phyloP scores from a whole-genome alignment of 2,113 vertebrate species.

The Triplophysa tibetana region DNA sequence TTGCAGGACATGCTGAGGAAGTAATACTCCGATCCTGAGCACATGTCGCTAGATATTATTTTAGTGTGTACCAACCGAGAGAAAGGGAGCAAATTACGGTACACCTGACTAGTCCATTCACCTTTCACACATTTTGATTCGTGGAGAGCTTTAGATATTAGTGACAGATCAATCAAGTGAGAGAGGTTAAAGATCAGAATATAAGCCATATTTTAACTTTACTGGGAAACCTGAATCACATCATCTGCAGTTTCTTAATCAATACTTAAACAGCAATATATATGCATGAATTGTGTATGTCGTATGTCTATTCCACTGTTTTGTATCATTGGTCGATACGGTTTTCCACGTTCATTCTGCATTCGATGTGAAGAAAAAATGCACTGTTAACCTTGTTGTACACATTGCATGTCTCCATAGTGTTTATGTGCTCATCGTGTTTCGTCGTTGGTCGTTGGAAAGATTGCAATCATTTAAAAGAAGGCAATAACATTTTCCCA shows the following conservation, averaged over 20 bases:
- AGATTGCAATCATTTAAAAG: conserved; percentile 53
- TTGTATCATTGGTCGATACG: conserved; percentile 23
- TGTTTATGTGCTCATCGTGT: conserved; percentile 59
- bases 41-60: conserved; percentile 28
- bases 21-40: conserved; percentile 68
- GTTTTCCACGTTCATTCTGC: background rate
- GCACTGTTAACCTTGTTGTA: background rate
- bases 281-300: conserved; percentile 45
- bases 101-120: conserved; percentile 2
- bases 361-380: background rate
- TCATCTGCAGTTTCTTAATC: conserved; percentile 61
- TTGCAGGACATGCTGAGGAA: conserved; percentile 99
- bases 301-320: conserved; percentile 34
- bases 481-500: conserved; percentile 72
- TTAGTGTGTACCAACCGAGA: conserved; percentile 10
- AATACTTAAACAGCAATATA: conserved; percentile 40
- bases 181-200: conserved; percentile 61
- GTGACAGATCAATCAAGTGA: conserved; percentile 57
- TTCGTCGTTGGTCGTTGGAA: conserved; percentile 65
- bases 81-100: conserved; percentile 36
- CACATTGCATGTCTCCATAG: conserved; percentile 49
- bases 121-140: conserved; percentile 8
- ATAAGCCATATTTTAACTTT: conserved; percentile 81
- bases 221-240: conserved; percentile 65
- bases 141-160: conserved; percentile 54